Percentiles rank a stretch among this genome's conserved stretches.
phyloP scores from a whole-genome alignment of 2,797 vertebrate species.

The Gambusia yucatana region DNA sequence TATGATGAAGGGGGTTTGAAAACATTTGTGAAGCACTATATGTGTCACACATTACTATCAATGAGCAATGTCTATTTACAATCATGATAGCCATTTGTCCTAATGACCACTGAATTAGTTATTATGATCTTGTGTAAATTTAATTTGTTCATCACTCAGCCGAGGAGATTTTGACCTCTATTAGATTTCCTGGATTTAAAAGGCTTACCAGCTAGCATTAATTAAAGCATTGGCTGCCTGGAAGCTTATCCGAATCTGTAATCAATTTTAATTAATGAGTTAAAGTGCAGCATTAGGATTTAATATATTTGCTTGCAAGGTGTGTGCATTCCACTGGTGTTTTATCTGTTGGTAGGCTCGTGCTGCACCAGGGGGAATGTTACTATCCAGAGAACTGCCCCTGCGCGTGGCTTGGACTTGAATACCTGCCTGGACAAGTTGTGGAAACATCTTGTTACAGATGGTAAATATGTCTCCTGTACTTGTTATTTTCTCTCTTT shows the following conservation, averaged over 20 bases:
- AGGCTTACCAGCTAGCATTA: slow-evolving; percentile 11
- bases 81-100: neutral
- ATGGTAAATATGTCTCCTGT: slow-evolving; percentile 81
- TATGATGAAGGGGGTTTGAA: neutral
- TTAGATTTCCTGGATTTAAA: slow-evolving; percentile 7
- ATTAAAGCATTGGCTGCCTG: slow-evolving; percentile 15
- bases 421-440: slow-evolving; percentile 94
- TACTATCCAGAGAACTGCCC: slow-evolving; percentile 97
- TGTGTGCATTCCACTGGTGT: slow-evolving; percentile 19
- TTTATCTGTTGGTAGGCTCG: slow-evolving; percentile 70
- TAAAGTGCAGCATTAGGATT: slow-evolving; percentile 5
- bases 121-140: slow-evolving; percentile 11
- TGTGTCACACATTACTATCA: neutral
- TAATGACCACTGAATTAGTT: neutral
- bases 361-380: slow-evolving; percentile 86
- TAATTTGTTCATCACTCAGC: neutral
- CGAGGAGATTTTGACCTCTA: neutral
- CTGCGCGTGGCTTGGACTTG: slow-evolving; percentile 94
- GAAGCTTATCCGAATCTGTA: slow-evolving; percentile 21
- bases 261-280: slow-evolving; percentile 20
- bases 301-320: slow-evolving; percentile 9
- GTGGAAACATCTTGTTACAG: slow-evolving; percentile 94
- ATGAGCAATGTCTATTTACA: neutral
- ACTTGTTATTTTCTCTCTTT: neutral
- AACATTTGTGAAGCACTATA: neutral